phyloP scores from a whole-genome alignment of 2,888 invertebrate species.

The Diarsia brunnea region DNA sequence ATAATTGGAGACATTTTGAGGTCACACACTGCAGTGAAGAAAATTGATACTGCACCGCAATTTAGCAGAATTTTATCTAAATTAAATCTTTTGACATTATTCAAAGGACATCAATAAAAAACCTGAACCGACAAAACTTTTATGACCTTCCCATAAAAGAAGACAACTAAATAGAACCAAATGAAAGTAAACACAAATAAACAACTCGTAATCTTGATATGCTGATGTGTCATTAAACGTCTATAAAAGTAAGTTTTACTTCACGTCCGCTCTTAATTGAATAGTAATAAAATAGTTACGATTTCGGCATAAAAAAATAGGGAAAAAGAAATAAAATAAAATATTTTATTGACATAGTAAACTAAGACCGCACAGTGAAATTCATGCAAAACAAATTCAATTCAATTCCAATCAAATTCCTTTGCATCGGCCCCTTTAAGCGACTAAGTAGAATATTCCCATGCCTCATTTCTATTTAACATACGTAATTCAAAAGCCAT shows the following conservation, averaged over 20 bases:
- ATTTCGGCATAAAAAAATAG: slow-evolving; percentile 58
- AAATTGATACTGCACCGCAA: neutral
- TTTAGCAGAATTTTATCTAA: neutral
- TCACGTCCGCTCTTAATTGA: slow-evolving; percentile 63
- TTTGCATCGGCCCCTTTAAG: slow-evolving; percentile 62
- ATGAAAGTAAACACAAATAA: slow-evolving; percentile 52
- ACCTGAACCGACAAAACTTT: slow-evolving; percentile 10
- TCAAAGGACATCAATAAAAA: slow-evolving; percentile 27
- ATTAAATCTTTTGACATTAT: neutral
- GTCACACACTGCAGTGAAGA: neutral
- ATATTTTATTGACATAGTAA: slow-evolving; percentile 69
- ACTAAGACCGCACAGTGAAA: slow-evolving; percentile 61
- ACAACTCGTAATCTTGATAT: slow-evolving; percentile 51
- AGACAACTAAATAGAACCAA: slow-evolving; percentile 21
- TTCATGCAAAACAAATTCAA: slow-evolving; percentile 71
- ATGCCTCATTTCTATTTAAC: slow-evolving; percentile 83
- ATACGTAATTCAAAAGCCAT: slow-evolving; percentile 84
- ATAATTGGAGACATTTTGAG: neutral
- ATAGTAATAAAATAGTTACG: slow-evolving; percentile 67
- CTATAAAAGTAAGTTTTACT: slow-evolving; percentile 52
- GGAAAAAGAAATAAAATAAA: slow-evolving; percentile 63
- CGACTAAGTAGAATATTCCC: slow-evolving; percentile 79
- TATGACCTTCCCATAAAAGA: slow-evolving; percentile 41
- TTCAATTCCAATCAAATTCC: slow-evolving; percentile 75
- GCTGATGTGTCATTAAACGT: slow-evolving; percentile 50